A percentile compares a stretch with the other conserved stretches of the same genome.
phyloP scores from a whole-genome alignment of 2,797 vertebrate genomes.

The Gymnothorax reevesii region DNA sequence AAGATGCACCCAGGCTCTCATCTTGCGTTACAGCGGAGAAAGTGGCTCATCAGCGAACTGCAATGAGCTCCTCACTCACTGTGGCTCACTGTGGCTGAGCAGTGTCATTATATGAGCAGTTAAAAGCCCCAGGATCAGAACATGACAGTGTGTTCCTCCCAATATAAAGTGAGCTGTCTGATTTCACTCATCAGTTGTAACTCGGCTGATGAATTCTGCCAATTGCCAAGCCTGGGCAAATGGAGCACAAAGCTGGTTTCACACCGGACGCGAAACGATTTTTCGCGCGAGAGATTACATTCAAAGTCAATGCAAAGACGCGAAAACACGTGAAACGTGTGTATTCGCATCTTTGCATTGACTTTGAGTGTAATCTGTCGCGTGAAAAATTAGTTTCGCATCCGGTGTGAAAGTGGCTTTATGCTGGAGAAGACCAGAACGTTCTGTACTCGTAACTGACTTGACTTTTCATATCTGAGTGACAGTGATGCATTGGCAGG shows the following conservation, averaged over 20 bases:
- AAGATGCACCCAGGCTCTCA: too few species aligned
- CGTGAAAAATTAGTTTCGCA: too few species aligned
- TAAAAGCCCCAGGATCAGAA: background rate
- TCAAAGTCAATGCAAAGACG: too few species aligned
- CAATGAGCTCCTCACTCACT: background rate
- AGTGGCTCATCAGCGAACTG: background rate
- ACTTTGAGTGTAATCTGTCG: too few species aligned
- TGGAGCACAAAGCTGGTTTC: too few species aligned
- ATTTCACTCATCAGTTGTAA: background rate
- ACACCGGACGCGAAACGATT: too few species aligned
- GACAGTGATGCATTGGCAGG: background rate
- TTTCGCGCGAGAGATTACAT: too few species aligned
- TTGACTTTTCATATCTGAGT: background rate
- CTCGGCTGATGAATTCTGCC: background rate
- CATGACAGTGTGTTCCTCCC: background rate
- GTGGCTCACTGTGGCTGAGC: background rate
- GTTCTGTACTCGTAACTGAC: background rate
- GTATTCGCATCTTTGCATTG: too few species aligned
- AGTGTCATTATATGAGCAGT: background rate
- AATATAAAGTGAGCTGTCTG: background rate
- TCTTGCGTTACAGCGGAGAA: background rate
- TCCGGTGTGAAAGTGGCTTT: too few species aligned
- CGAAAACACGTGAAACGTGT: too few species aligned
- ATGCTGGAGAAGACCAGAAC: background rate
- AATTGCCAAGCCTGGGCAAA: background rate